Percentiles rank a stretch among this genome's conserved stretches.
Evolutionary conservation across 2,888 invertebrate species (phyloP).

Genomic region (Drosophila greeni): DNA sequence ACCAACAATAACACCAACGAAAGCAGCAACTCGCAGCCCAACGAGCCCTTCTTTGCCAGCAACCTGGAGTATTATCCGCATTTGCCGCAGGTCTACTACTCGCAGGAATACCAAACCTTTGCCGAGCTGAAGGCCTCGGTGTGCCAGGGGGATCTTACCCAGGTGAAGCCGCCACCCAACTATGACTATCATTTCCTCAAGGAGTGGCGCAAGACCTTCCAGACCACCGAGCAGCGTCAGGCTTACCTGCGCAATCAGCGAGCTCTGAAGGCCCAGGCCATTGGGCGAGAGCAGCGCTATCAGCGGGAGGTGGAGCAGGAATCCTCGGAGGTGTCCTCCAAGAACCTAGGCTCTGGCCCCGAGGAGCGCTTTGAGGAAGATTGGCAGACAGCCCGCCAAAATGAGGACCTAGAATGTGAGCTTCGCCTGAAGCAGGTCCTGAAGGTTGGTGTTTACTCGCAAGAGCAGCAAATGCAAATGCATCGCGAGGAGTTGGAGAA

Average conservation of each 20-base stretch:
- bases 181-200: background rate
- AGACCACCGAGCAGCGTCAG: background rate
- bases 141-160: background rate
- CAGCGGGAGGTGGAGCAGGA: background rate
- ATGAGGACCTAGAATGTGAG: no score
- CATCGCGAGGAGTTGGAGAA: no score
- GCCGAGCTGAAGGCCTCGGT: background rate
- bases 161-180: background rate
- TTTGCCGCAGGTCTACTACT: slow-evolving; percentile 19
- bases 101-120: slow-evolving; percentile 9
- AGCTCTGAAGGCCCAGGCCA: background rate
- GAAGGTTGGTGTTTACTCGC: no score
- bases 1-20: no score
- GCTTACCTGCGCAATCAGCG: slow-evolving; percentile 1
- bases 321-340: no score
- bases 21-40: background rate
- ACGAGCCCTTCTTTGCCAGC: slow-evolving; percentile 38
- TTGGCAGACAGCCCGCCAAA: no score
- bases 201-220: background rate
- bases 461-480: no score
- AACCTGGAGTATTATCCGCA: slow-evolving; percentile 38
- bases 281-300: background rate
- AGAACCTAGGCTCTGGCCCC: no score
- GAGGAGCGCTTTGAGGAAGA: no score
- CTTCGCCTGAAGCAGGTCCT: no score